A percentile compares a stretch with the other conserved stretches of the same genome.
Evolutionary conservation across 2,888 invertebrate species (phyloP).

Genomic region (Therioaphis trifolii): DNA sequence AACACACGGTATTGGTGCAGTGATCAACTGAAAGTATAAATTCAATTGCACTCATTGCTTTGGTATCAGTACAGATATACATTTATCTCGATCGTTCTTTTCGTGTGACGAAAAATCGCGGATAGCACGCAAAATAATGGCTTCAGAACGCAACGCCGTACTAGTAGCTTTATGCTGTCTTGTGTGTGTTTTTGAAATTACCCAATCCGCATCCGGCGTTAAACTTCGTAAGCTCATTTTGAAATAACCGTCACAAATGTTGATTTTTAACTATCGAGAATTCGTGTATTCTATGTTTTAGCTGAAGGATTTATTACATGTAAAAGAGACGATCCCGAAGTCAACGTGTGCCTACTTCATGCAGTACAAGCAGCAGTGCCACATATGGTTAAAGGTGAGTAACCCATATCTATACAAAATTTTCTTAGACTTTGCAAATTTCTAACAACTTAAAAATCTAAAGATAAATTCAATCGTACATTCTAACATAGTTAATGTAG

Average conservation of each 20-base stretch:
- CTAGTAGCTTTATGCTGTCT: neutral
- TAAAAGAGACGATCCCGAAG: conserved; percentile 66
- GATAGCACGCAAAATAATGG: neutral
- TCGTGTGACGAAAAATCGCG: neutral
- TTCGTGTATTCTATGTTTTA: conserved; percentile 64
- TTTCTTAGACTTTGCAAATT: too few relatives aligned
- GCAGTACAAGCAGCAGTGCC: conserved; percentile 66
- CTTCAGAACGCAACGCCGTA: neutral
- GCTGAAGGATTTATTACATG: conserved; percentile 67
- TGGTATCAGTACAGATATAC: conserved; percentile 24
- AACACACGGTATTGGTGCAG: neutral
- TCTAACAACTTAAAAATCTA: too few relatives aligned
- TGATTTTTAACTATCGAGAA: neutral
- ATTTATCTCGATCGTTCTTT: neutral
- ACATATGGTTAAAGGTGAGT: conserved; percentile 64
- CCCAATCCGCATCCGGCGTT: neutral
- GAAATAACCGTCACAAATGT: neutral
- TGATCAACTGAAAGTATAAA: conserved; percentile 34
- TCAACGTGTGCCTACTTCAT: conserved; percentile 67
- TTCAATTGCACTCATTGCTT: neutral
- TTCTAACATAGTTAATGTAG: too few relatives aligned
- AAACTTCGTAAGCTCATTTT: conserved; percentile 37
- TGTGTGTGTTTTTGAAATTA: neutral
- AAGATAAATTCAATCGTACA: too few relatives aligned
- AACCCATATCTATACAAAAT: neutral